Conservation (phyloP, 92 coral and sea anemone genomes). For the Umimayanthus kanabou region DNA sequence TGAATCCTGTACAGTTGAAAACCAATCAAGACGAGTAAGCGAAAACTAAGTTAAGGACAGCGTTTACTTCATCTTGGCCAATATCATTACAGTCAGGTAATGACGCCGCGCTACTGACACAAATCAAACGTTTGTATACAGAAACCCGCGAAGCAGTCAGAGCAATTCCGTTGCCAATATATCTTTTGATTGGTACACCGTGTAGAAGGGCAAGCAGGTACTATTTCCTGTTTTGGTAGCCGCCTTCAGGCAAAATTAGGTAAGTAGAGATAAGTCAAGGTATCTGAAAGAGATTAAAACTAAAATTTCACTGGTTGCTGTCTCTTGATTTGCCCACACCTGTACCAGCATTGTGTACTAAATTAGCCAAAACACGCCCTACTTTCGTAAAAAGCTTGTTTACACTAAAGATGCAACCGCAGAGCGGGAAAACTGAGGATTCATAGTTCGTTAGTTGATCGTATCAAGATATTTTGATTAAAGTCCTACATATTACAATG, state of each 20-base stretch:
- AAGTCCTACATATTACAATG: neutral
- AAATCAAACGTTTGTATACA: slow-evolving; percentile 37
- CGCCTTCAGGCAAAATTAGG: slow-evolving; percentile 14
- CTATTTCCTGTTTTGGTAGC: slow-evolving; percentile 6
- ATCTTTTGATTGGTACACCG: slow-evolving; percentile 20
- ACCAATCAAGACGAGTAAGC: slow-evolving; percentile 1
- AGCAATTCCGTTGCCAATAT: neutral
- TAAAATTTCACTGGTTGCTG: neutral
- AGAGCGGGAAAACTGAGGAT: too few species aligned
- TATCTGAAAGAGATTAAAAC: neutral
- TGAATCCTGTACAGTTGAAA: neutral
- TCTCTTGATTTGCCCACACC: neutral
- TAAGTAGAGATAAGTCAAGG: neutral
- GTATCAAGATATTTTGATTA: too few species aligned
- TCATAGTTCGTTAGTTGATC: too few species aligned
- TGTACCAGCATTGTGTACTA: neutral
- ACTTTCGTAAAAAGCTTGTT: neutral
- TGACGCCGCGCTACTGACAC: slow-evolving; percentile 7
- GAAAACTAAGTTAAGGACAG: neutral
- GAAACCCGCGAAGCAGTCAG: slow-evolving; percentile 30
- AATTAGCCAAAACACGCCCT: neutral
- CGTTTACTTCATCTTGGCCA: neutral
- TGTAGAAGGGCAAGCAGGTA: slow-evolving; percentile 6
- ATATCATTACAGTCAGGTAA: slow-evolving; percentile 29
- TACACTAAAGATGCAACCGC: too few species aligned